Conservation (phyloP, 1,140 invertebrate species). For the Drosophila nikananu region DNA sequence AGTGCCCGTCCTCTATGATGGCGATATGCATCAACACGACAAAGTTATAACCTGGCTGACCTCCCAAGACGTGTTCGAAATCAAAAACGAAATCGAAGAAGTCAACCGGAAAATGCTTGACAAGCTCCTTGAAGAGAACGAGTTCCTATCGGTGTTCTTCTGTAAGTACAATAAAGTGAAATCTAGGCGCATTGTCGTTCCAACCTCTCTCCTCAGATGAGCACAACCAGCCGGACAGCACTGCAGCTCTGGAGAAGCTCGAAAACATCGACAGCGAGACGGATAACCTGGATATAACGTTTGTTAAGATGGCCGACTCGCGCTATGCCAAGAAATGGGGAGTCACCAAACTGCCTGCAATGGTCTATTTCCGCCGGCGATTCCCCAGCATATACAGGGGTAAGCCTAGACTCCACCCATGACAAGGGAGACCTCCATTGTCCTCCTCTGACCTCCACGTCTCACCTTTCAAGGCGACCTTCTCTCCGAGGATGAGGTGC, state of each 20-base stretch:
- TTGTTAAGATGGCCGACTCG: conserved; percentile 97
- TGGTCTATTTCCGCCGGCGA: conserved; percentile 96
- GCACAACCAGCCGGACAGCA: conserved; percentile 92
- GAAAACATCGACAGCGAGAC: conserved; percentile 97
- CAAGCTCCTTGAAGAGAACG: conserved; percentile 96
- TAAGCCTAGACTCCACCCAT: conserved; percentile 74
- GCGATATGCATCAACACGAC: conserved; percentile 95
- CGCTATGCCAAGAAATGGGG: conserved; percentile 97
- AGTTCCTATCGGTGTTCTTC: conserved; percentile 97
- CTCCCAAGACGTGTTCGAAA: conserved; percentile 97
- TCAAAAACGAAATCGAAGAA: conserved; percentile 98
- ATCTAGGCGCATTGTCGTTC: conserved; percentile 30
- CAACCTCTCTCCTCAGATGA: conserved; percentile 88
- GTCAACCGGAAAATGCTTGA: conserved; percentile 98
- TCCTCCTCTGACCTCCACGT: background rate
- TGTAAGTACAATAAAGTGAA: conserved; percentile 89
- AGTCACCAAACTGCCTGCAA: conserved; percentile 95
- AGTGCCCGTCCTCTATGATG: conserved; percentile 94
- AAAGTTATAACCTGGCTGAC: conserved; percentile 95
- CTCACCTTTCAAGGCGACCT: conserved; percentile 89
- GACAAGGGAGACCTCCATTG: background rate
- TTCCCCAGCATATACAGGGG: conserved; percentile 98
- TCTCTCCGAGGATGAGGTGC: conserved; percentile 93
- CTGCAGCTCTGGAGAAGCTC: conserved; percentile 92
- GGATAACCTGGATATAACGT: conserved; percentile 97